These are phyloP conservation scores for Callopanchax toddi DNA, from an alignment of 2,113 vertebrate genomes.

Conservation along the genomic window DNA sequence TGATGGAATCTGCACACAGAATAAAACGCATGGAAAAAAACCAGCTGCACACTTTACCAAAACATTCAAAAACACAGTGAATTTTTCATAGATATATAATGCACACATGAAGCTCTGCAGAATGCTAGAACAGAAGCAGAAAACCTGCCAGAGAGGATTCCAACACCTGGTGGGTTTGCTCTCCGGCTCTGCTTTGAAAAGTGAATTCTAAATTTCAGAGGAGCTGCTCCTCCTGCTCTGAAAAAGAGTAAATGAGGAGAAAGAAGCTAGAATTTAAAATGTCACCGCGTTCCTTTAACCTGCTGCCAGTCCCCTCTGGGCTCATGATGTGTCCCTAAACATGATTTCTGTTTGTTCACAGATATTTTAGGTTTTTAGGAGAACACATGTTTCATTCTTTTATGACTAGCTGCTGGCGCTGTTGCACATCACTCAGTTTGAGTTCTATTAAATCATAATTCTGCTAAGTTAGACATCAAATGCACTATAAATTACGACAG, in stretches of 20 bases:
- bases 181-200: conserved; percentile 14
- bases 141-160: conserved; percentile 4
- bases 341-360: conserved; percentile 34
- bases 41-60: too few relatives aligned
- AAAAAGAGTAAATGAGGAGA: conserved; percentile 47
- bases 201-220: conserved; percentile 24
- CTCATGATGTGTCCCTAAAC: conserved; percentile 13
- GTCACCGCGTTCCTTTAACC: conserved; percentile 38
- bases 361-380: conserved; percentile 11
- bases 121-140: conserved; percentile 8
- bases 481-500: too few relatives aligned
- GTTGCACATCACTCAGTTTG: neutral
- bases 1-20: too few relatives aligned
- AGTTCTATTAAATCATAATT: neutral
- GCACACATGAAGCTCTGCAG: neutral
- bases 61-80: neutral
- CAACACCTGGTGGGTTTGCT: conserved; percentile 17
- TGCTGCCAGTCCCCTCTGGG: conserved; percentile 19
- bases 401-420: neutral
- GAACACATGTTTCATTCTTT: neutral
- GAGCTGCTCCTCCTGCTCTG: conserved; percentile 35
- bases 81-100: conserved; percentile 13
- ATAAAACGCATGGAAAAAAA: too few relatives aligned
- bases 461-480: too few relatives aligned
- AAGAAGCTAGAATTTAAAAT: conserved; percentile 22